Conservation (phyloP, 2,797 vertebrate genomes). For the Platyrinchus mystaceus region DNA sequence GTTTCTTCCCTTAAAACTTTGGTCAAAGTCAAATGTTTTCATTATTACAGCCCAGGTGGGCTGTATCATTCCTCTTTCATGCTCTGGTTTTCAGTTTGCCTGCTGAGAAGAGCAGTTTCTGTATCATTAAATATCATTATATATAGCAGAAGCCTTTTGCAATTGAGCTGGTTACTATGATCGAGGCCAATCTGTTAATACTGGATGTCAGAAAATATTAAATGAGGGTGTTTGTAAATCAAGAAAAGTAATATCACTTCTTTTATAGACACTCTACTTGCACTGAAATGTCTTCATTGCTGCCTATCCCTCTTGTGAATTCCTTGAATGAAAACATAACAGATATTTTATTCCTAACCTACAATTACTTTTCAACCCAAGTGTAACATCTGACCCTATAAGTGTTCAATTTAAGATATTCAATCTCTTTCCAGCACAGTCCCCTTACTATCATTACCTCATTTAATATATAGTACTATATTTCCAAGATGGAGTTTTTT, state of each 20-base stretch:
- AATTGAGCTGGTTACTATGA: neutral
- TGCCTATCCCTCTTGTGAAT: neutral
- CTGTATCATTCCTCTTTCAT: neutral
- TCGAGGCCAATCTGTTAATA: neutral
- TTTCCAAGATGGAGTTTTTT: neutral
- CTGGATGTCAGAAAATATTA: neutral
- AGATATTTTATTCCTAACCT: neutral
- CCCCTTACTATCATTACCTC: neutral
- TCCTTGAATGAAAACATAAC: neutral
- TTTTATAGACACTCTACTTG: neutral
- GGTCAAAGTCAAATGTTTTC: neutral
- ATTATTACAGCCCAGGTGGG: neutral
- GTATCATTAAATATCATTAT: neutral
- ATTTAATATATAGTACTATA: neutral
- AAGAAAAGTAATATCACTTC: neutral
- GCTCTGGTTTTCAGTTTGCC: neutral
- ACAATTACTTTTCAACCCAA: neutral
- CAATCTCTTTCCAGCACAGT: neutral
- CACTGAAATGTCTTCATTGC: neutral
- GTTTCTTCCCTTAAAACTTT: neutral
- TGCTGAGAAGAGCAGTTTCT: neutral
- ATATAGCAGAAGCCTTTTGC: neutral
- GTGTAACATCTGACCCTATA: neutral
- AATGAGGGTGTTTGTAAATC: neutral
- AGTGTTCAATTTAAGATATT: neutral